These are phyloP conservation scores for Prunella strophiata DNA, from an alignment of 2,797 vertebrate species.

Conservation along the genomic window DNA sequence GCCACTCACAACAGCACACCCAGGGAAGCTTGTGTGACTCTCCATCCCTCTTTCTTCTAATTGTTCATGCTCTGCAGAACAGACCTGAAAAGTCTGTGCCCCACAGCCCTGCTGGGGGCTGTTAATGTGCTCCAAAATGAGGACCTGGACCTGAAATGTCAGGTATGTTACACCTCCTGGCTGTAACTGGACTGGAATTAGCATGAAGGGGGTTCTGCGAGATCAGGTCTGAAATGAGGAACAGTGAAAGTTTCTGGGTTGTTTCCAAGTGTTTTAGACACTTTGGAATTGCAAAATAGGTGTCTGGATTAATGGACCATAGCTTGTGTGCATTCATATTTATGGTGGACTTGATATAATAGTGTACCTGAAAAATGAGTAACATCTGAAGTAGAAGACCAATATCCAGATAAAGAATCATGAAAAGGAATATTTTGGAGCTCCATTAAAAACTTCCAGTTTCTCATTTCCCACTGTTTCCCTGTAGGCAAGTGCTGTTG, in stretches of 20 bases:
- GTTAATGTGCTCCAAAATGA: neutral
- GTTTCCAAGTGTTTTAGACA: neutral
- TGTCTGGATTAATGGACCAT: neutral
- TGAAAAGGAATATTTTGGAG: neutral
- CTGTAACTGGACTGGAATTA: neutral
- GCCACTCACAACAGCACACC: neutral
- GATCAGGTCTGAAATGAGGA: neutral
- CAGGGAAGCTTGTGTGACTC: neutral
- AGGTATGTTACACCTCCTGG: neutral
- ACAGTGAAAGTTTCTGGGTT: neutral
- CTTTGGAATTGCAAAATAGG: constrained; percentile 15
- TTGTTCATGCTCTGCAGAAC: constrained; percentile 11
- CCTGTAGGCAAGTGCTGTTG: neutral
- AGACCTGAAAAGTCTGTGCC: neutral
- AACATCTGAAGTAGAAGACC: neutral
- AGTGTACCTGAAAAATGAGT: neutral
- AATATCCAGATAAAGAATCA: neutral
- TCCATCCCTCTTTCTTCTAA: neutral
- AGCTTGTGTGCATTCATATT: neutral
- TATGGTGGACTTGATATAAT: neutral
- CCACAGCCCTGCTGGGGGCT: neutral
- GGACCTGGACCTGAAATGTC: neutral
- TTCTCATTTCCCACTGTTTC: neutral
- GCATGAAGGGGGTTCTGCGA: neutral
- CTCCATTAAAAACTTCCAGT: neutral